phyloP scores from a whole-genome alignment of 2,888 invertebrate genomes.

The Coelopa pilipes region DNA sequence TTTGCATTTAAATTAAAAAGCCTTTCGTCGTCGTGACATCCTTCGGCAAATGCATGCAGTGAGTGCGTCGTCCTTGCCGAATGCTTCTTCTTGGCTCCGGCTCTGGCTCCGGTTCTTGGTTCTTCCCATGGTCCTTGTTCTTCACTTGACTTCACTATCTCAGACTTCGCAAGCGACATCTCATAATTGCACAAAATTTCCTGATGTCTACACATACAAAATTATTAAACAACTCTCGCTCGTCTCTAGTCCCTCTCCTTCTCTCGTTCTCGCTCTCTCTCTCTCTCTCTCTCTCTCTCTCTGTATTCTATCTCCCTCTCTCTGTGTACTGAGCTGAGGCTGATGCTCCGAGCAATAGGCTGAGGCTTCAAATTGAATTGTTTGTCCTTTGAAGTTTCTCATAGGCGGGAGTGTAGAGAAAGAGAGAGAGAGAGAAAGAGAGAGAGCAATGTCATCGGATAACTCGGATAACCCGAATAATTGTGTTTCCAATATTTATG shows the following conservation, averaged over 20 bases:
- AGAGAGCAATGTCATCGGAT: too few species aligned
- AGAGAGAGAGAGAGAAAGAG: too few species aligned
- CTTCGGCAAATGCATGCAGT: conserved; percentile 22
- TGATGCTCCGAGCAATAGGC: background rate
- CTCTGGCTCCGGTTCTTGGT: conserved; percentile 5
- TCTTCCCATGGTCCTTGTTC: conserved; percentile 8
- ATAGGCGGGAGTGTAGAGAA: too few species aligned
- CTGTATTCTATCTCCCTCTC: background rate
- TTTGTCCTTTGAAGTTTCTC: too few species aligned
- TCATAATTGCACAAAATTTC: conserved; percentile 30
- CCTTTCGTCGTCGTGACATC: conserved; percentile 14
- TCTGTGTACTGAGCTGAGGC: background rate
- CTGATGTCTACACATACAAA: conserved; percentile 30
- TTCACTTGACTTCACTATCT: conserved; percentile 19
- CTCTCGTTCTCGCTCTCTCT: too few species aligned
- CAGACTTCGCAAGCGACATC: conserved; percentile 30
- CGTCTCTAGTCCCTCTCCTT: too few species aligned
- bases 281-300: too few species aligned
- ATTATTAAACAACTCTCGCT: conserved; percentile 19
- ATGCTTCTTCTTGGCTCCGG: background rate
- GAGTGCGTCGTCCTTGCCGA: conserved; percentile 8
- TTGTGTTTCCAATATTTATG: too few species aligned
- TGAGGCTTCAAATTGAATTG: conserved; percentile 13
- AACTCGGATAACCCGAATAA: too few species aligned
- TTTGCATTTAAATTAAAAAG: conserved; percentile 66